Evolutionary conservation across 2,888 invertebrate species (phyloP).

Genomic region (Hirtodrosophila cameraria): DNA sequence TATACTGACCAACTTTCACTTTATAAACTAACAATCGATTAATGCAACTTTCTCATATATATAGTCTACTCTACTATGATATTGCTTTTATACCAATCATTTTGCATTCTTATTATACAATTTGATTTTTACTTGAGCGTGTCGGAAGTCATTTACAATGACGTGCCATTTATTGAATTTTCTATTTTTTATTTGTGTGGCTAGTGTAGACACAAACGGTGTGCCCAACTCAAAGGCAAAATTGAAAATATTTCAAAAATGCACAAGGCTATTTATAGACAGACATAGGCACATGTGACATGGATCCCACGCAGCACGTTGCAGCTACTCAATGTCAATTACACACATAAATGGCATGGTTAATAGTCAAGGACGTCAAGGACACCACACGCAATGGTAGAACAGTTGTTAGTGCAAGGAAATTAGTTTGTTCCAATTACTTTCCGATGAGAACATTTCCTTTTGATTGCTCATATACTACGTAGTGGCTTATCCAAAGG

Average conservation of each 20-base stretch:
- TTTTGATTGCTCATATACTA: constrained; percentile 36
- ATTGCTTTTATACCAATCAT: not conserved
- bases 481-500: constrained; percentile 16
- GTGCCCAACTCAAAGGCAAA: not conserved
- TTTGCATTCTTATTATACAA: constrained; percentile 49
- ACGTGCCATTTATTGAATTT: constrained; percentile 70
- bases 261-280: constrained; percentile 35
- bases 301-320: constrained; percentile 6
- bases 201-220: not conserved
- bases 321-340: constrained; percentile 20
- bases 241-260: constrained; percentile 21
- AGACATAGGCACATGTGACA: not conserved
- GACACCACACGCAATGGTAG: constrained; percentile 21
- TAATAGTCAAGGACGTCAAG: constrained; percentile 30
- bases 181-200: constrained; percentile 13
- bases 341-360: not conserved
- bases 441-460: constrained; percentile 40
- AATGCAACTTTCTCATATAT: constrained; percentile 23
- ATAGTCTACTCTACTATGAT: constrained; percentile 1
- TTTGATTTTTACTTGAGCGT: constrained; percentile 42
- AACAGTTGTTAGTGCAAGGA: constrained; percentile 34
- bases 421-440: constrained; percentile 55
- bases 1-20: not conserved
- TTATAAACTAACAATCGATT: not conserved
- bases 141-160: constrained; percentile 38